A percentile compares a stretch with the other conserved stretches of the same genome.
These are phyloP conservation scores for Procambarus virginalis DNA, from an alignment of 1,140 invertebrate genomes.

Conservation along the genomic window DNA sequence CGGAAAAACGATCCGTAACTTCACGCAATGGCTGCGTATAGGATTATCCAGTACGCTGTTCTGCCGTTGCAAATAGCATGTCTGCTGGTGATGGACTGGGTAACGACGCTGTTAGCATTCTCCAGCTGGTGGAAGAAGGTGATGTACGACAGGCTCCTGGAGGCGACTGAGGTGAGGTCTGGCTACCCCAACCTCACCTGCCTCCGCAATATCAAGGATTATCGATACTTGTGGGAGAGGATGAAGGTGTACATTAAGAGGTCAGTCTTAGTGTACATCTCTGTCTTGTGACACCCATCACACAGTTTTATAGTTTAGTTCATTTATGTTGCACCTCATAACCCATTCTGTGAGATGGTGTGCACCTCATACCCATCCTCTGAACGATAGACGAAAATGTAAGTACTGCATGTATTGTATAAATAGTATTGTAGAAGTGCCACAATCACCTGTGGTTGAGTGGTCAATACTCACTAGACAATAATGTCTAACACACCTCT, in stretches of 20 bases:
- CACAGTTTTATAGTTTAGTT: too few relatives aligned
- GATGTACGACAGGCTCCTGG: neutral
- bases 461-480: neutral
- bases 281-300: too few relatives aligned
- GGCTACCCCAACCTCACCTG: too few relatives aligned
- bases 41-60: neutral
- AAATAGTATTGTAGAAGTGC: too few relatives aligned
- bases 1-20: neutral
- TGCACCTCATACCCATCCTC: too few relatives aligned
- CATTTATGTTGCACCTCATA: too few relatives aligned
- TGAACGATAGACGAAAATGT: too few relatives aligned
- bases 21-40: neutral
- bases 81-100: neutral
- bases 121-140: too few relatives aligned
- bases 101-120: neutral
- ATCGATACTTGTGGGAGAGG: neutral
- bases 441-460: neutral
- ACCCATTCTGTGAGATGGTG: too few relatives aligned
- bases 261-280: too few relatives aligned
- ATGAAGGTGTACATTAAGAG: neutral
- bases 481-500: too few relatives aligned
- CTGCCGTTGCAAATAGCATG: neutral
- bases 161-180: neutral
- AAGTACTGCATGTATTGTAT: too few relatives aligned
- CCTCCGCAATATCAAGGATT: neutral